A percentile compares a stretch with the other conserved stretches of the same genome.
Evolutionary conservation across 2,888 invertebrate genomes (phyloP).

Genomic region (Augochlorella aurata): DNA sequence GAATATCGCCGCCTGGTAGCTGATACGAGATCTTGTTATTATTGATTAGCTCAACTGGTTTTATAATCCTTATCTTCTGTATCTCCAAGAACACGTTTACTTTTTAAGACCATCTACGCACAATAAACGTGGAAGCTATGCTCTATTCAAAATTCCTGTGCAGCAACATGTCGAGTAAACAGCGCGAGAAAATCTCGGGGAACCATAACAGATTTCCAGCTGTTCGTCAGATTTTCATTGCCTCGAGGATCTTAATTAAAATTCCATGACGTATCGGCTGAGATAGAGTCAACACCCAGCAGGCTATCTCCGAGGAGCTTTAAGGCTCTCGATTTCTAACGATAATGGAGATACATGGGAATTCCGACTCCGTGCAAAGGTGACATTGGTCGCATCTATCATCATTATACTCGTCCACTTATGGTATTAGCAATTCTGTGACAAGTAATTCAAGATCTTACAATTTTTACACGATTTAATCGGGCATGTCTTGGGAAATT

Average conservation of each 20-base stretch:
- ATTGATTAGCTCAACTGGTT: background rate
- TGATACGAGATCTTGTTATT: background rate
- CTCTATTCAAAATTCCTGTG: background rate
- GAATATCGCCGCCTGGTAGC: background rate
- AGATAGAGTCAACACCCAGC: background rate
- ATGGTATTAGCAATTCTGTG: background rate
- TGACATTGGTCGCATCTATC: background rate
- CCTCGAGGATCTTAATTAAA: background rate
- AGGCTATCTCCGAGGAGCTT: background rate
- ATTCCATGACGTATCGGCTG: background rate
- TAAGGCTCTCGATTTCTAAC: background rate
- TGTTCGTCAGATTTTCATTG: background rate
- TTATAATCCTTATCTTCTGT: background rate
- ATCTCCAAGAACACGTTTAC: background rate
- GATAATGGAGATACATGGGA: slow-evolving; percentile 5
- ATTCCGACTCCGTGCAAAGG: background rate
- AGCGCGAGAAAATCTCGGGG: background rate
- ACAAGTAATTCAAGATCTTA: background rate
- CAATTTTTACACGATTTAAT: background rate
- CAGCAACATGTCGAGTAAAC: background rate
- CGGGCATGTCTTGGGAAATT: no score
- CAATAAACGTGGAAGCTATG: background rate
- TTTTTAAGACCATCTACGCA: background rate
- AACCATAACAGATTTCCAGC: background rate
- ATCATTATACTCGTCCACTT: background rate